A percentile compares a stretch with the other conserved stretches of the same genome.
These are phyloP conservation scores for Leptopilina syphax DNA, from an alignment of 2,888 invertebrate genomes.

Conservation along the genomic window DNA sequence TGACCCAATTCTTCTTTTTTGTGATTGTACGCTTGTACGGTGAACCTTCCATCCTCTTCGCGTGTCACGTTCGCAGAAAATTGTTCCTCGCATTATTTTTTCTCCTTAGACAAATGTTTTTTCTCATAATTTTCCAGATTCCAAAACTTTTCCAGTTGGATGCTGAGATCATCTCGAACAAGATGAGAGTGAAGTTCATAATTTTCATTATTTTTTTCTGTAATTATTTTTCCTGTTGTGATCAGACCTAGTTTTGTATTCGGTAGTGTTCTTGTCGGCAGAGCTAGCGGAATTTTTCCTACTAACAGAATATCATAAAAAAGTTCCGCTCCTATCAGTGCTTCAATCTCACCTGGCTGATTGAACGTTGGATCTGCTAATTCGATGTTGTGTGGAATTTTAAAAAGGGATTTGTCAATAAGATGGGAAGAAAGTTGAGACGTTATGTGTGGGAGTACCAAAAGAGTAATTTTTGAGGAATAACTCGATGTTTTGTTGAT, in stretches of 20 bases:
- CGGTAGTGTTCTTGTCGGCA: neutral
- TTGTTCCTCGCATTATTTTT: neutral
- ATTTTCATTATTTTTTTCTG: neutral
- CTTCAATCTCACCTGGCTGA: neutral
- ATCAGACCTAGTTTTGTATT: slow-evolving; percentile 19
- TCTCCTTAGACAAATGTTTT: neutral
- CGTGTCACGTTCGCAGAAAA: neutral
- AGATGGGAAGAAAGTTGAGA: neutral
- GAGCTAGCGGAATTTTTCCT: neutral
- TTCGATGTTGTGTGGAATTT: neutral
- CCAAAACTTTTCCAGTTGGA: slow-evolving; percentile 8
- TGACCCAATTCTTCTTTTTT: slow-evolving; percentile 31
- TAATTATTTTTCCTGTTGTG: neutral
- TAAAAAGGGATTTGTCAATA: neutral
- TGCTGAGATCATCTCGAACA: neutral
- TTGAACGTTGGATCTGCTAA: neutral
- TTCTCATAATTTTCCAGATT: neutral
- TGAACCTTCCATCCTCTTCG: neutral
- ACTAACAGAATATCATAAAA: neutral
- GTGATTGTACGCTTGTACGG: slow-evolving; percentile 32
- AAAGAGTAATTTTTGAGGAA: neutral
- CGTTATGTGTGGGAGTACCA: slow-evolving; percentile 5
- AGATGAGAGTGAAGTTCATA: neutral
- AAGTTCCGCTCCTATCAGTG: slow-evolving; percentile 12
- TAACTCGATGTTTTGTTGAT: neutral